Percentiles rank a stretch among this genome's conserved stretches.
Evolutionary conservation across 1,140 invertebrate genomes (phyloP).

Genomic region (Gryllus bimaculatus): DNA sequence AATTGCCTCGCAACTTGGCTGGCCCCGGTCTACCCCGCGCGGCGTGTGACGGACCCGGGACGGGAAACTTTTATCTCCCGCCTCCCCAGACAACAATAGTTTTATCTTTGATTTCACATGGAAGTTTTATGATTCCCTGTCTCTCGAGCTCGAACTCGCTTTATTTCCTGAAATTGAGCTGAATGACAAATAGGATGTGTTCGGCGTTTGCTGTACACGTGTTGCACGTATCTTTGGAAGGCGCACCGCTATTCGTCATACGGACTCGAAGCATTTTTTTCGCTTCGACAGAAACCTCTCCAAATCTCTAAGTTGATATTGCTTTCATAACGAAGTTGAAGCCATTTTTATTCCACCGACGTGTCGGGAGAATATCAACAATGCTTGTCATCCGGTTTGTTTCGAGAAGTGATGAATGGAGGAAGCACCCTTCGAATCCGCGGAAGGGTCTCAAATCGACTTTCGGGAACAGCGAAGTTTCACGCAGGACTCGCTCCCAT

Average conservation of each 20-base stretch:
- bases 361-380: neutral
- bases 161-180: neutral
- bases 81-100: neutral
- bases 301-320: neutral
- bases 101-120: constrained; percentile 5
- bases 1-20: neutral
- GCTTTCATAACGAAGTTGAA: neutral
- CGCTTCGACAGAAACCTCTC: neutral
- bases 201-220: neutral
- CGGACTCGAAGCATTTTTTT: neutral
- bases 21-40: neutral
- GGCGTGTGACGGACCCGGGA: neutral
- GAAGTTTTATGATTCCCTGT: constrained; percentile 1
- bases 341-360: neutral
- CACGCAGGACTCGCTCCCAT: no score
- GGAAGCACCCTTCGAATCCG: neutral
- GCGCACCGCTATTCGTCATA: neutral
- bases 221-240: neutral
- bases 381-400: neutral
- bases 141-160: neutral
- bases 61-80: neutral
- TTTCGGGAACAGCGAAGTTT: neutral
- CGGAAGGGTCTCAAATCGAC: neutral
- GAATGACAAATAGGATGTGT: neutral
- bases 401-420: neutral